Evolutionary conservation across 2,888 invertebrate genomes (phyloP).

Genomic region (Gisinianus flammeolus): DNA sequence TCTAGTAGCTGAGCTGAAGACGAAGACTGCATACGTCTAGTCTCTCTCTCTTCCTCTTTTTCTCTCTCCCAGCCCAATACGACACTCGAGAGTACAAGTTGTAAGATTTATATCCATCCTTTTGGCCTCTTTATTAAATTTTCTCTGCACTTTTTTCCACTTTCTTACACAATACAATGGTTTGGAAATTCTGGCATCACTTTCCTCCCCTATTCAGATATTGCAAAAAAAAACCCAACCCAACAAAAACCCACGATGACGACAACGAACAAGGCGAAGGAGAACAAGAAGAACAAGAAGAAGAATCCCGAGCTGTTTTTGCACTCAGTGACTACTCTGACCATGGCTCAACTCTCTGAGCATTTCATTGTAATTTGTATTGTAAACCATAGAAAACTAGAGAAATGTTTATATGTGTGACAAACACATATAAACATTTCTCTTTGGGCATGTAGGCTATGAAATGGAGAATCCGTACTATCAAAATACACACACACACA

Average conservation of each 20-base stretch:
- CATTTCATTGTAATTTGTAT: too few species aligned
- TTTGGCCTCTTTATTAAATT: slow-evolving; percentile 35
- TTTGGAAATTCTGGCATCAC: background rate
- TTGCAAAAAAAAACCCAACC: background rate
- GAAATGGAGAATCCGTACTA: too few species aligned
- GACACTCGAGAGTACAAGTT: background rate
- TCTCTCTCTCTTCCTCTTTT: background rate
- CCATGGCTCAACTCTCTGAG: background rate
- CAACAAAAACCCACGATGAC: background rate
- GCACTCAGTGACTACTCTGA: background rate
- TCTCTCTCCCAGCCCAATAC: slow-evolving; percentile 13
- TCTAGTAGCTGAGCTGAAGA: too few species aligned
- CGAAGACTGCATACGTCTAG: too few species aligned
- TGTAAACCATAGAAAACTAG: too few species aligned
- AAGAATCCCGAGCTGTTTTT: background rate
- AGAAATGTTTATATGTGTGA: too few species aligned
- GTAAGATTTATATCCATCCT: slow-evolving; percentile 26
- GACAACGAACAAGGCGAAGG: background rate
- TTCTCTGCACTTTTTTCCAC: slow-evolving; percentile 29
- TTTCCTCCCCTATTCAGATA: background rate
- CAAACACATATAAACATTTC: too few species aligned
- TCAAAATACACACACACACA: too few species aligned
- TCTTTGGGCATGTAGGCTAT: too few species aligned
- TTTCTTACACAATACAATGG: background rate
- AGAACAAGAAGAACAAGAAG: background rate